phyloP scores from a whole-genome alignment of 2,797 vertebrate genomes.

The Epinephelus malabaricus region DNA sequence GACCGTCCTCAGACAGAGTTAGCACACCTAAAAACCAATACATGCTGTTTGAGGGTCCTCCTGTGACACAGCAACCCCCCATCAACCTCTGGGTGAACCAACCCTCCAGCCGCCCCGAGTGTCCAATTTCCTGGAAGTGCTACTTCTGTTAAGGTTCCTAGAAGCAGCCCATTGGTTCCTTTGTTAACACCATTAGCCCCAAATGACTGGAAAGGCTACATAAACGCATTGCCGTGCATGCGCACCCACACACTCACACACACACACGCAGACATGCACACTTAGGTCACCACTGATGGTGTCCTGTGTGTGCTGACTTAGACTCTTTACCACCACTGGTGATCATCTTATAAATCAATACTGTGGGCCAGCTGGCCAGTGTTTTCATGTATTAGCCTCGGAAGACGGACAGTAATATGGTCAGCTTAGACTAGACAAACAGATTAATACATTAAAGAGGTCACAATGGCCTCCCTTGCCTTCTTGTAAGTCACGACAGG shows the following conservation, averaged over 20 bases:
- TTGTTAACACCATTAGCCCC: conserved; percentile 80
- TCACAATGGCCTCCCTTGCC: conserved; percentile 71
- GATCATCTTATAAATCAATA: conserved; percentile 86
- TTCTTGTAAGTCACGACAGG: conserved; percentile 81
- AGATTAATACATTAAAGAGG: conserved; percentile 83
- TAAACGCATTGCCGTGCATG: conserved; percentile 45
- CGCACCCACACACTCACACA: conserved; percentile 19
- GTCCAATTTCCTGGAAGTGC: conserved; percentile 80
- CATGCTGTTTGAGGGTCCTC: conserved; percentile 42
- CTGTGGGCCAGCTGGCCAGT: conserved; percentile 83
- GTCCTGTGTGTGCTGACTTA: conserved; percentile 75
- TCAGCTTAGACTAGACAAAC: conserved; percentile 81
- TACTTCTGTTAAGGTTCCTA: conserved; percentile 77
- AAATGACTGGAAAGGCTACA: conserved; percentile 73
- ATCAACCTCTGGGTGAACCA: conserved; percentile 75
- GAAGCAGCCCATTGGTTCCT: conserved; percentile 74
- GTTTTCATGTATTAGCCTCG: conserved; percentile 83
- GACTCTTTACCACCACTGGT: conserved; percentile 77
- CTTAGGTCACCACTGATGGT: conserved; percentile 66
- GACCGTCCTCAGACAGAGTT: conserved; percentile 14
- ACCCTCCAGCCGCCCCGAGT: conserved; percentile 57
- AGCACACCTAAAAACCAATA: conserved; percentile 27
- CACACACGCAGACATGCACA: conserved; percentile 33
- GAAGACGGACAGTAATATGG: conserved; percentile 84
- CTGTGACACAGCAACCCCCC: conserved; percentile 40